Base-by-base conservation (phyloP, 2,113 vertebrate genomes). In the Polyodon spathula region DNA sequence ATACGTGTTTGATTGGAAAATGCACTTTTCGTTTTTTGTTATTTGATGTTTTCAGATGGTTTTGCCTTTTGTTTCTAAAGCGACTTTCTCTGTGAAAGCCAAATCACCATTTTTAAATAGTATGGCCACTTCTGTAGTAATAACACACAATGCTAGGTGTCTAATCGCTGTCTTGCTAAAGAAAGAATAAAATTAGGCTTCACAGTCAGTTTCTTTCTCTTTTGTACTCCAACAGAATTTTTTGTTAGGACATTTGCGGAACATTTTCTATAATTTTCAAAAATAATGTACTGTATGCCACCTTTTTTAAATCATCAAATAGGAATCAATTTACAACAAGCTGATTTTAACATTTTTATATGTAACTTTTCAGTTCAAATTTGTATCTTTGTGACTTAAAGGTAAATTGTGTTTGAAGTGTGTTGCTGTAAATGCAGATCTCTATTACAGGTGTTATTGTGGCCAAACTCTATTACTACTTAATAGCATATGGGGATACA, bases 241-340 rank as follows among this genome's bases (percentile, higher is more conserved):
- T 57, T 61, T 66, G 37, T n/a, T n/a, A n/a, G n/a, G n/a, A n/a
- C n/a, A n/a, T n/a, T n/a, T n/a, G n/a, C n/a, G n/a, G n/a, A n/a
- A n/a, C n/a, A 17, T 71, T 69, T 71, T 67, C 52, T 66, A 52
- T 68, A 37, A 68, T 56, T 59, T 62, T 17, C 55, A 70, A 63
- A 68, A 58, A 40, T 56, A 59, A 48, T 58, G 16, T 39, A 50
- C 39, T 43, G n/a, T n/a, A 54, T 51, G 58, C 16, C 7, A 53
- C 27, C 66, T 60, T 64, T 54, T 64, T 62, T 64, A 64, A 61
- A 62, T 57, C 53, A 62, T 62, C 16, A 54, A 55, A 59, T 11
- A 10, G 54, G 40, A 61, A 69, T 56, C 54, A 63, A 43, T 69
- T 69, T 69, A 63, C 54, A 58, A 61, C 55, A 58, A 57, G 57